Evolutionary conservation across 2,888 invertebrate genomes (phyloP).

Genomic region (Spicauda simplicius): DNA sequence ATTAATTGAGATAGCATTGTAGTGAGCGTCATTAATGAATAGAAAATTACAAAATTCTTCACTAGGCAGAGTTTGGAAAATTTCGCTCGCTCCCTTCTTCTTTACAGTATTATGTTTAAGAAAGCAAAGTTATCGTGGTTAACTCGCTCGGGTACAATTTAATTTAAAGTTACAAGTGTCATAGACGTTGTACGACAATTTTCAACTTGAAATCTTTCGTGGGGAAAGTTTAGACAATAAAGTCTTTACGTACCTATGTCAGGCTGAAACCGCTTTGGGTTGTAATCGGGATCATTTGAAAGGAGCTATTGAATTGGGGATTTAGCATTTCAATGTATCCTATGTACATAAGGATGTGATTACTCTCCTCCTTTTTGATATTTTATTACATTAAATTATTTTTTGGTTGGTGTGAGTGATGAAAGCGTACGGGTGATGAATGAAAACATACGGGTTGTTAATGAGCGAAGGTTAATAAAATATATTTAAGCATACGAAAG

Average conservation of each 20-base stretch:
- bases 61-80: no score
- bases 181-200: constrained; percentile 16
- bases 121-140: not conserved
- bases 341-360: not conserved
- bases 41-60: no score
- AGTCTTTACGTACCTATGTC: constrained; percentile 36
- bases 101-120: constrained; percentile 1
- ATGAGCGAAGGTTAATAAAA: no score
- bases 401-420: no score
- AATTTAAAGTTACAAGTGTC: constrained; percentile 21
- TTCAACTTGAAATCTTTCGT: constrained; percentile 2
- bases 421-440: no score
- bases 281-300: not conserved
- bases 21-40: no score
- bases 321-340: not conserved
- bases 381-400: no score
- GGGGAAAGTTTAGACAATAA: constrained; percentile 40
- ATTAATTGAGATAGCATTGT: no score
- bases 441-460: no score
- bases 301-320: not conserved
- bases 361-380: not conserved
- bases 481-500: no score
- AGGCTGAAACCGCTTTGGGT: not conserved
- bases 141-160: constrained; percentile 13
- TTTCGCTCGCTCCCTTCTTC: no score